Evolutionary conservation across 2,888 invertebrate species (phyloP), one percentile per base, ranked within the genome.

Genomic region (Zootermopsis nevadensis): DNA sequence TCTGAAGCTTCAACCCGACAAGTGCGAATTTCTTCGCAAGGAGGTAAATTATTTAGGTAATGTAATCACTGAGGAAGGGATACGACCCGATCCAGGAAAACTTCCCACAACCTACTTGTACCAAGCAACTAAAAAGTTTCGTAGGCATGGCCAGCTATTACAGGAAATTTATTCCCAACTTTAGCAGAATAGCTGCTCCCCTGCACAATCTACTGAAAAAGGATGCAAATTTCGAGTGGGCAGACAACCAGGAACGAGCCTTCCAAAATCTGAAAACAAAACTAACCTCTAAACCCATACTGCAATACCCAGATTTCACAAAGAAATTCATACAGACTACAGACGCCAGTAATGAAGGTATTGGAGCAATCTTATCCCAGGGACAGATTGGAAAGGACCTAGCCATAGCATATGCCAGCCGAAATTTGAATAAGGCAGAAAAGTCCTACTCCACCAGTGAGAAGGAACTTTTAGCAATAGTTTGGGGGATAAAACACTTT

Each of bases 381-480:
- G 86, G 86, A 42, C 8, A 84, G 83, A 66, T 86, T 81, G 84
- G 85, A 42, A 85, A 86, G 76, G 87, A 89, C 82, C 82, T 87
- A 30, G 89, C 88, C 1, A 86, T 89, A 2, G 88, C 89, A 24
- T 89, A 88, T 83, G 87, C 88, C 6, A 86, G 86, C 38, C 80
- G 88, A 84, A 88, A 87, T 0, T 82, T 88, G 27, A 89, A 87
- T 83, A 85, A 86, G 83, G 86, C 87, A 0, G 88, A 89, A 87
- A 55, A 42, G 10, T 89, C 88, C 77, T 89, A 89, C 83, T 85
- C 86, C 2, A 88, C 88, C 0, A 89, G 86, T 1, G 89, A 90
- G 86, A 86, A 86, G 74, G 89, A 89, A 86, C 83, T 89, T 2
- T 81, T 89, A 79, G 87, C 88, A 0, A 88, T 90, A 15, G 86